Conservation (phyloP, 1,140 invertebrate genomes). For the Periplaneta americana region DNA sequence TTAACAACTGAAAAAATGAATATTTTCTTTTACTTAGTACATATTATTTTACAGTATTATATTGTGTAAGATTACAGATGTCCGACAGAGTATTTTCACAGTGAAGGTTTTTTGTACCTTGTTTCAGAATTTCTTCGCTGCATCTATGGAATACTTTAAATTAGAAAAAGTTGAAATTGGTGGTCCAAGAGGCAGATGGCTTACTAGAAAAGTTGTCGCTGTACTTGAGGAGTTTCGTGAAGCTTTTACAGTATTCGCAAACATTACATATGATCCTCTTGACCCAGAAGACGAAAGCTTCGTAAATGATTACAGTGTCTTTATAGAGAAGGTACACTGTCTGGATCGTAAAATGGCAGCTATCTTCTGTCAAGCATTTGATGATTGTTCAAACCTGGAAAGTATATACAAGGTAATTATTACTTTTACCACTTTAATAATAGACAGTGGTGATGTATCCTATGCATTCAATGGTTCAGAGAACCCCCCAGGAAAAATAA, state of each 20-base stretch:
- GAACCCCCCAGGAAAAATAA: no score
- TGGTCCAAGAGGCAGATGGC: slow-evolving; percentile 77
- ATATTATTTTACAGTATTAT: no score
- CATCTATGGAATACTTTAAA: slow-evolving; percentile 88
- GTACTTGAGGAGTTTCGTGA: slow-evolving; percentile 86
- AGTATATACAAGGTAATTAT: slow-evolving; percentile 76
- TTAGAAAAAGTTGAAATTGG: slow-evolving; percentile 94
- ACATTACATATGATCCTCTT: slow-evolving; percentile 71
- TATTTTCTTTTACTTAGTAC: no score
- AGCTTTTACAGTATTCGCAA: slow-evolving; percentile 55
- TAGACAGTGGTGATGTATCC: not conserved
- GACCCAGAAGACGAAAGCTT: slow-evolving; percentile 87
- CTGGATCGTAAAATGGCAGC: slow-evolving; percentile 85
- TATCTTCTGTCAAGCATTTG: slow-evolving; percentile 85
- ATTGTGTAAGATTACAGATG: no score
- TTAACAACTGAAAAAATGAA: no score
- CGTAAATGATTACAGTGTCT: slow-evolving; percentile 70
- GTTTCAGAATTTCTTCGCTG: slow-evolving; percentile 70
- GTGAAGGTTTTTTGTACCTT: no score
- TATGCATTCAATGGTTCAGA: no score
- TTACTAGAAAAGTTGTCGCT: slow-evolving; percentile 68
- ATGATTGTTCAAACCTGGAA: slow-evolving; percentile 85
- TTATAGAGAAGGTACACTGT: slow-evolving; percentile 74
- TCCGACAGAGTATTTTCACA: no score
- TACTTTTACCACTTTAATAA: not conserved